phyloP scores from a whole-genome alignment of 1,140 invertebrate genomes.

The Zophobas atratus region DNA sequence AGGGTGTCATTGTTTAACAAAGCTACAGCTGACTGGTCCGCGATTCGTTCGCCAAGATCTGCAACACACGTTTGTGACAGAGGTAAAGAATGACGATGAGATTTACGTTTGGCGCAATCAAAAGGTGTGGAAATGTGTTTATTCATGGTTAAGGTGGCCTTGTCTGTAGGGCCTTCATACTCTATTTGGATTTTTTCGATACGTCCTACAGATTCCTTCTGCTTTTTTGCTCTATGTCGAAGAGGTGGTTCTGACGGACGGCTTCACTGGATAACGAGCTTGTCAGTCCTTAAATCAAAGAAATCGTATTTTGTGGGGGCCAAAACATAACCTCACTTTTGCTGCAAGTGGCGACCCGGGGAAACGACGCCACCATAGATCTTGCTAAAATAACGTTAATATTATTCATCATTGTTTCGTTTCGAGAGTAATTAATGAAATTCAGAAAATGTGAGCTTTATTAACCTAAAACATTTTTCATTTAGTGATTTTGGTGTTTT shows the following conservation, averaged over 20 bases:
- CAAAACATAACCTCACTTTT: conserved; percentile 36
- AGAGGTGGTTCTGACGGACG: conserved; percentile 77
- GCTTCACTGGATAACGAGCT: conserved; percentile 54
- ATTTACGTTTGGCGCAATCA: conserved; percentile 91
- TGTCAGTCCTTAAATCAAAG: conserved; percentile 23
- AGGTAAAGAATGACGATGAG: conserved; percentile 6
- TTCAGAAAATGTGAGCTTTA: background rate
- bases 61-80: conserved; percentile 59
- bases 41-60: conserved; percentile 85
- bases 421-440: background rate
- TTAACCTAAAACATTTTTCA: no score
- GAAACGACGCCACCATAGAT: background rate
- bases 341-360: no score
- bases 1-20: conserved; percentile 81
- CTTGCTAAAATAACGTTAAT: background rate
- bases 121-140: conserved; percentile 92
- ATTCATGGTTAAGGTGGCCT: conserved; percentile 90
- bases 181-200: conserved; percentile 94
- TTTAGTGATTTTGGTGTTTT: conserved; percentile 9
- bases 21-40: conserved; percentile 83
- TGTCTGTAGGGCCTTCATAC: conserved; percentile 81
- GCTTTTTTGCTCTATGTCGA: conserved; percentile 84
- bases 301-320: background rate
- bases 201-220: conserved; percentile 80
- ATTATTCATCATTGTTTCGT: background rate